Evolutionary conservation across 2,888 invertebrate species (phyloP).

Genomic region (Acanthopleura granulata): DNA sequence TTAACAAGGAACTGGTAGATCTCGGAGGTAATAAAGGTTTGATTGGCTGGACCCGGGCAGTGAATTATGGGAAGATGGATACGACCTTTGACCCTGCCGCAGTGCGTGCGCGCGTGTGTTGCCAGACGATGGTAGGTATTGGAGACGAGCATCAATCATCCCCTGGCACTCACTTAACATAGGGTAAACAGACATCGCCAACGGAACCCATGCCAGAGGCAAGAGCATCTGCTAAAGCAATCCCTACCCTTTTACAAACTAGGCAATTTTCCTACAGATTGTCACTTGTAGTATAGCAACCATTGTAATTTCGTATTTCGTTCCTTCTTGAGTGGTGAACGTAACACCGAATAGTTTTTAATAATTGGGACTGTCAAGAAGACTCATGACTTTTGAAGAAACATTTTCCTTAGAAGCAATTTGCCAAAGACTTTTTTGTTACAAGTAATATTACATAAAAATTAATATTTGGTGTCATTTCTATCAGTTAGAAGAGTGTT

Average conservation of each 20-base stretch:
- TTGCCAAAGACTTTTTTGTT: too few species aligned
- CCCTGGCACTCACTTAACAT: background rate
- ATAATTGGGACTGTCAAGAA: too few species aligned
- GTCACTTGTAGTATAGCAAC: too few species aligned
- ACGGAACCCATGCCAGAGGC: background rate
- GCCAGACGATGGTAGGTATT: background rate
- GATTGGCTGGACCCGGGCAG: slow-evolving; percentile 4
- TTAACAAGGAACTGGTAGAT: background rate
- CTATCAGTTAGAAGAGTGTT: too few species aligned
- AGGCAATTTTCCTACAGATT: too few species aligned
- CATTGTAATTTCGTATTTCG: too few species aligned
- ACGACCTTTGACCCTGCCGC: background rate
- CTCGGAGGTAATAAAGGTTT: slow-evolving; percentile 2
- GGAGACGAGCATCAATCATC: slow-evolving; percentile 1
- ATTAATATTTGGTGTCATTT: too few species aligned
- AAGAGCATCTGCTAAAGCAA: background rate
- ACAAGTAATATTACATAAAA: too few species aligned
- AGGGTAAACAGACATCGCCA: background rate
- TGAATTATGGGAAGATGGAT: slow-evolving; percentile 1
- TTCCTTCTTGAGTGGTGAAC: too few species aligned
- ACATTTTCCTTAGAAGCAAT: too few species aligned
- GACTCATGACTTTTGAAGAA: too few species aligned
- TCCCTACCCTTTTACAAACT: background rate
- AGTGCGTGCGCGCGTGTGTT: slow-evolving; percentile 8
- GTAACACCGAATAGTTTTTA: too few species aligned